Base-by-base conservation (phyloP, 2,113 vertebrate genomes). In the Redunca redunca region DNA sequence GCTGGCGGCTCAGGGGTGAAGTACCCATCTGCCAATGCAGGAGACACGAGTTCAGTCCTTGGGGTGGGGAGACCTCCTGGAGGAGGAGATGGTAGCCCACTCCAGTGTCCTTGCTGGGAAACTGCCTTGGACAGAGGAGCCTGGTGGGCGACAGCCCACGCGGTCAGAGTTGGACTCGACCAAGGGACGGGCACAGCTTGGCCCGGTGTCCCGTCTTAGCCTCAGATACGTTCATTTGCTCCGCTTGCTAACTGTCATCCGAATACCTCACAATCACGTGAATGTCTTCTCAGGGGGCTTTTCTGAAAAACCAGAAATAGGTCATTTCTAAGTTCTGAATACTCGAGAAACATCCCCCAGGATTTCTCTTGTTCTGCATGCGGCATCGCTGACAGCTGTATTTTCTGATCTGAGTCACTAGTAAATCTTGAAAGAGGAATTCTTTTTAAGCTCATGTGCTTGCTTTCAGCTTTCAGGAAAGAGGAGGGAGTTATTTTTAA, bases 401-500 rank as follows among this genome's bases (percentile, higher is more conserved):
- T 60, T 50, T 92, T 58, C 94, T 40, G 46, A 64, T 58, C 84
- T 50, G 57, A n/a, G 19, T 57, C 81, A 30, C 43, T 36, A 82
- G 88, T 40, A 57, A 46, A 90, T 88, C 94, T 74, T 36, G 50
- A 92, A 28, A 43, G 60, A 94, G 21, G 84, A 85, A 77, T 98
- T 90, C 88, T 93, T 40, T 33, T 36, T 28, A 60, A 48, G 43
- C 55, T 55, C 60, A 17, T 33, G n/a, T 57, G 40, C 88, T 95
- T 90, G 88, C 52, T 93, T 84, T 95, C 57, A 19, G 77, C 46
- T 53, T 95, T 78, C 8, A 55, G 85, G 88, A 91, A 96, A 93
- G 77, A 91, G 82, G 55, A 74, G 43, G 82, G 85, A 80, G 64
- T 90, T 94, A 36, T 93, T 97, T 96, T 96, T 43, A 94, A 94